A percentile compares a stretch with the other conserved stretches of the same genome.
Conservation (phyloP, 2,888 invertebrate species). For the Leucophora obtusa region DNA sequence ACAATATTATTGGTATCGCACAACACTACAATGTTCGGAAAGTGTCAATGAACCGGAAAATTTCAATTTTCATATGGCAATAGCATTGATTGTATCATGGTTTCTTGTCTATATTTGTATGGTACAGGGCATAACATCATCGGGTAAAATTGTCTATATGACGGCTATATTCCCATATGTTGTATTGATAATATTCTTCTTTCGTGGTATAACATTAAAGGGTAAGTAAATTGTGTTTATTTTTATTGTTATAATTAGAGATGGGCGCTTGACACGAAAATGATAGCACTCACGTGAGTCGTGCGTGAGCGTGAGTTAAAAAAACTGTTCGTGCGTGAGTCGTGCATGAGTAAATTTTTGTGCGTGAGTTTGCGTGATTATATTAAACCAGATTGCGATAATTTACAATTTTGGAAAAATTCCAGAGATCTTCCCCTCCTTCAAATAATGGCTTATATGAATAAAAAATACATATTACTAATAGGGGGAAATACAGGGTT, state of each 20-base stretch:
- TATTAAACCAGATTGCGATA: too few species aligned
- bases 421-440: too few species aligned
- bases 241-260: neutral
- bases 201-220: slow-evolving; percentile 93
- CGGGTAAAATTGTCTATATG: slow-evolving; percentile 97
- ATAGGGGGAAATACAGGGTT: too few species aligned
- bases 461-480: too few species aligned
- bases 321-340: too few species aligned
- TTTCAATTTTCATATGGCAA: slow-evolving; percentile 95
- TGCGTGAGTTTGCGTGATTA: too few species aligned
- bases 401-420: too few species aligned
- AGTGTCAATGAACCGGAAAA: slow-evolving; percentile 91
- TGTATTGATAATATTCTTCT: slow-evolving; percentile 96
- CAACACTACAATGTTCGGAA: slow-evolving; percentile 92
- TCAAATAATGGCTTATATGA: too few species aligned
- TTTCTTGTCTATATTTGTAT: slow-evolving; percentile 96
- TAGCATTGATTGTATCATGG: slow-evolving; percentile 94
- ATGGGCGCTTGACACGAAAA: too few species aligned
- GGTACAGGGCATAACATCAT: slow-evolving; percentile 98
- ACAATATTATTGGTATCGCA: slow-evolving; percentile 96
- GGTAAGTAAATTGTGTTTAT: slow-evolving; percentile 79
- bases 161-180: slow-evolving; percentile 98
- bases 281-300: too few species aligned
- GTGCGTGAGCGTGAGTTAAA: too few species aligned
- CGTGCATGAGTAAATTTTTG: too few species aligned